Base-by-base conservation (phyloP, 2,797 vertebrate species). In the Numenius phaeopus region DNA sequence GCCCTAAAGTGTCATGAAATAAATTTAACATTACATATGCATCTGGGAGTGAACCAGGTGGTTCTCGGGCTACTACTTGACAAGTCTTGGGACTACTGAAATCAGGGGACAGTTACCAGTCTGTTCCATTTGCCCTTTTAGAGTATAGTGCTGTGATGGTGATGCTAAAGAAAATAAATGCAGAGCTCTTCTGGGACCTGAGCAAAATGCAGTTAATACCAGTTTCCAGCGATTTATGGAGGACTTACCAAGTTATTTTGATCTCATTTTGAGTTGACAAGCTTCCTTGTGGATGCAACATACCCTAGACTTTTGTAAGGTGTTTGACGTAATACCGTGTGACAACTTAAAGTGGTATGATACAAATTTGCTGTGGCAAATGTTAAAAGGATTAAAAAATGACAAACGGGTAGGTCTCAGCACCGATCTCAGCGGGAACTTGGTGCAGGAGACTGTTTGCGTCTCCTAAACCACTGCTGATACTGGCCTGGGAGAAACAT, bases 291-390 rank as follows among this genome's bases (percentile, higher is more conserved):
- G 62, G 94, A 79, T 82, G 81, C 88, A 76, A 0, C 42, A 3
- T n/a, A 88, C 34, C 70, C 86, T 20, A 5, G 88, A 77, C 62
- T 85, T 67, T 7, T 46, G 26, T 59, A 61, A 90, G 81, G 94
- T 84, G 80, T 58, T 59, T 88, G 91, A 93, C 69, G 81, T 96
- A 82, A 93, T 78, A 24, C 75, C 0, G 0, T 42, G n/a, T 46
- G 88, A 88, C 94, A 95, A 40, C 85, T 94, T 91, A 64, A 94
- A 95, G 58, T 82, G 79, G 49, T n/a, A 47, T 79, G 93, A 80
- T 80, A 95, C 50, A 91, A 61, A 96, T 92, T 42, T 89, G 83
- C 75, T 83, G 85, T 95, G 91, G 78, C 83, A 87, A 94, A 95
- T 71, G 76, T 55, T 95, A 79, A 86, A 88, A 80, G 92, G 94